Base-by-base conservation (phyloP, 2,888 invertebrate genomes). In the Choreutis nemorana region DNA sequence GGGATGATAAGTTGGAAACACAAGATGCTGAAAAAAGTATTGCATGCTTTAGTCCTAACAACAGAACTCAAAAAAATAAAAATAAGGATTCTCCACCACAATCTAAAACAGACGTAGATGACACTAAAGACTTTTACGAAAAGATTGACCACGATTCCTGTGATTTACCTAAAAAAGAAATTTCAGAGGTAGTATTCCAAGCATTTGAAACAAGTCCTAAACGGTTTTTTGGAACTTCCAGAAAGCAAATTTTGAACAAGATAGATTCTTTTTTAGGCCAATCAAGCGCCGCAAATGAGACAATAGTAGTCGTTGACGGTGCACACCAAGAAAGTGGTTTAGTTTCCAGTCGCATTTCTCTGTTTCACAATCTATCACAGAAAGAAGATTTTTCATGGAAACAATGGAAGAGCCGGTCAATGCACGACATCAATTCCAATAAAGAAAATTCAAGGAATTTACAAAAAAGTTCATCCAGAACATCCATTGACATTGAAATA, bases 141-240 rank as follows among this genome's bases (percentile, higher is more conserved):
- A 30, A 4, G 12, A 31, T 34, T 23, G 30, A 29, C 24, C 23
- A 32, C 23, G 36, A 37, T 16, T 21, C 32, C 16, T 26, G 39
- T 31, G 29, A 41, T 13, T 30, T 36, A 10, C 53, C 55, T 5
- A 77, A 66, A 48, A 72, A 66, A 42, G 77, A 78, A 49, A 36
- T 77, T 25, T 65, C 77, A 2, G 77, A 77, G 52, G 77, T 77
- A 54, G 61, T 78, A 5, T 77, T 70, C 28, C 73, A 68, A 53
- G 78, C 77, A 9, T 78, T 78, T 42, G 78, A 78, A 58, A 78
- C 75, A 9, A 78, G 77, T 39, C 78, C 78, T 5, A 79, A 75
- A 39, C 53, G 77, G 45, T 78, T 78, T 44, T 78, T 79, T 32
- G 78, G 77, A 1, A 77, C 77, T 15, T 78, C 77, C 25, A 57